These are phyloP conservation scores for Falco novaeseelandiae DNA, from an alignment of 2,797 vertebrate genomes.

Conservation along the genomic window DNA sequence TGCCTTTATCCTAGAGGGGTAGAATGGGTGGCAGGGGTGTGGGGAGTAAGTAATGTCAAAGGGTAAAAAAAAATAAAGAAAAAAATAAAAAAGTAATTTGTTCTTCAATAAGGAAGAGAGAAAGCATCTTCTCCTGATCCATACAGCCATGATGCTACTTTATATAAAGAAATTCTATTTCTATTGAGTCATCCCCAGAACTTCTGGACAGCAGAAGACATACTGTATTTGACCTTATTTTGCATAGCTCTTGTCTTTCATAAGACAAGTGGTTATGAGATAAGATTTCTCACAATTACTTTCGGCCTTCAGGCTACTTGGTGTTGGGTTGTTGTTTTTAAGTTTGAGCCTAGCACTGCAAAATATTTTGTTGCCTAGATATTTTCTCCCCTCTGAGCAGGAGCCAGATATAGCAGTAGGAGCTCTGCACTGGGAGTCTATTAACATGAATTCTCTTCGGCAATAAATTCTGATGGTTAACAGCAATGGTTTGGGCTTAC, in stretches of 20 bases:
- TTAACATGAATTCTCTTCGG: background rate
- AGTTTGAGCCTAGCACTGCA: background rate
- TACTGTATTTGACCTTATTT: background rate
- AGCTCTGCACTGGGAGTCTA: background rate
- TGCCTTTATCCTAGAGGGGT: background rate
- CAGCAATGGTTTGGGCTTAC: background rate
- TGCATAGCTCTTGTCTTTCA: background rate
- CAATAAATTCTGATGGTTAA: background rate
- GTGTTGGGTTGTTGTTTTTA: background rate
- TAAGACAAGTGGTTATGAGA: background rate
- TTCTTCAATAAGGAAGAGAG: background rate
- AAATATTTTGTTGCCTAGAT: constrained; percentile 42
- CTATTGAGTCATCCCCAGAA: background rate
- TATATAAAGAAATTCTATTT: background rate
- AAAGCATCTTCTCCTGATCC: background rate
- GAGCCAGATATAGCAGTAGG: background rate
- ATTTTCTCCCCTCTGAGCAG: background rate
- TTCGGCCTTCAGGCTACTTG: background rate
- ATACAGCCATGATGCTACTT: background rate
- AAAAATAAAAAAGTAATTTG: background rate
- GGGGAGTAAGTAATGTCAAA: too few species aligned
- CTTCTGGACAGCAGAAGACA: background rate
- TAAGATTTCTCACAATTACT: background rate
- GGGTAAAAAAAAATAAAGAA: too few species aligned
- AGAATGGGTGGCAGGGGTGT: background rate